Evolutionary conservation across 2,113 vertebrate species (phyloP).

Genomic region (Arothron firmamentum): DNA sequence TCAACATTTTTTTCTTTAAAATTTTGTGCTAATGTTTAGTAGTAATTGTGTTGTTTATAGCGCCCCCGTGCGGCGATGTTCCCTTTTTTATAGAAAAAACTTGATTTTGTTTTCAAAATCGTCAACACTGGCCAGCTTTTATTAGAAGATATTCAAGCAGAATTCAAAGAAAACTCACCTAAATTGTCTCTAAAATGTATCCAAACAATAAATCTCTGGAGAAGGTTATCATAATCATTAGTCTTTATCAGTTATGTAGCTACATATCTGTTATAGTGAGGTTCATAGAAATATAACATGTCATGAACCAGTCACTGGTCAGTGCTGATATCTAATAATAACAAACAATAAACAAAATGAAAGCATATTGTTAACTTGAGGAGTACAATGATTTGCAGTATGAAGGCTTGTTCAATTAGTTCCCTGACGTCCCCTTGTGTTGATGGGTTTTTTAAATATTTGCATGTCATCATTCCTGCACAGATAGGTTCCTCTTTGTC

Average conservation of each 20-base stretch:
- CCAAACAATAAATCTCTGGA: conserved; percentile 37
- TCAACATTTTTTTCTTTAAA: no score
- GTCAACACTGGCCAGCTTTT: conserved; percentile 54
- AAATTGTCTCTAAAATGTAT: conserved; percentile 39
- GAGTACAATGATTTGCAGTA: conserved; percentile 70
- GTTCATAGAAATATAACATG: conserved; percentile 63
- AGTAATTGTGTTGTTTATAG: no score
- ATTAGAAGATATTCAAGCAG: conserved; percentile 61
- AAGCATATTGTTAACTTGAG: conserved; percentile 52
- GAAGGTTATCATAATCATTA: conserved; percentile 39
- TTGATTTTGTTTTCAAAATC: no score
- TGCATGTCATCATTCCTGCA: conserved; percentile 30
- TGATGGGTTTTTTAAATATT: conserved; percentile 29
- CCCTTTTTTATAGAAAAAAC: no score
- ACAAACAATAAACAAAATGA: conserved; percentile 43
- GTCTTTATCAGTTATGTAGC: conserved; percentile 50
- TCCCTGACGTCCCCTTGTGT: conserved; percentile 47
- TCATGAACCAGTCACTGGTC: conserved; percentile 45
- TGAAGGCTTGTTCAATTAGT: conserved; percentile 57
- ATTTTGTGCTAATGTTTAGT: no score
- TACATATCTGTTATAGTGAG: conserved; percentile 44
- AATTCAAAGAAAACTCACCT: conserved; percentile 39
- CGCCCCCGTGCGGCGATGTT: no score
- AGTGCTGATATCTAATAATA: conserved; percentile 42
- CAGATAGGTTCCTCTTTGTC: conserved; percentile 20